Percentiles rank a stretch among this genome's conserved stretches.
Conservation (phyloP, 2,797 vertebrate species). For the Macropus fuliginosus region DNA sequence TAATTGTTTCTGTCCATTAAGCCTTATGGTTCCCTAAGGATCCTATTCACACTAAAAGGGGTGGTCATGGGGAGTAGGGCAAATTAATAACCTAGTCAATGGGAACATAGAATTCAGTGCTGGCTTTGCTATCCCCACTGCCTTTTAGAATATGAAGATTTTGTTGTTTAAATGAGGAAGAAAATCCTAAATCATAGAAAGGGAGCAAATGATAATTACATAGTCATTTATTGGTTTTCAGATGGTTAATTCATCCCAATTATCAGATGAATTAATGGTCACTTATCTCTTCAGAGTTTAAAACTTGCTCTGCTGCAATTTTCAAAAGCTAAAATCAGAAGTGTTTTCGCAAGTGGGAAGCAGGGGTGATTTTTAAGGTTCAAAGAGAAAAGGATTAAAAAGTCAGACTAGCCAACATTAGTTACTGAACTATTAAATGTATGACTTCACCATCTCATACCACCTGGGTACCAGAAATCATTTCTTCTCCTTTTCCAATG, state of each 20-base stretch:
- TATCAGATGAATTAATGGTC: constrained; percentile 66
- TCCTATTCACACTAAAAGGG: not conserved
- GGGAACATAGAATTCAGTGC: not conserved
- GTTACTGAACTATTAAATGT: constrained; percentile 51
- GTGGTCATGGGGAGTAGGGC: no score
- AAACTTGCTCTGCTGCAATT: constrained; percentile 39
- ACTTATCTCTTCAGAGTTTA: constrained; percentile 59
- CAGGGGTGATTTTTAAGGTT: constrained; percentile 36
- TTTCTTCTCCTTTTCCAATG: not conserved
- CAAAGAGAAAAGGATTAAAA: constrained; percentile 1
- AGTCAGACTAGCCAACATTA: constrained; percentile 42
- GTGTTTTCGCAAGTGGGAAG: constrained; percentile 55
- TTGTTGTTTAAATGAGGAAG: constrained; percentile 49
- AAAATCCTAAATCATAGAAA: constrained; percentile 60
- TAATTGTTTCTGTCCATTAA: not conserved
- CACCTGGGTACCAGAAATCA: not conserved
- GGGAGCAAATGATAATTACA: constrained; percentile 61
- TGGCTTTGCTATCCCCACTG: constrained; percentile 13
- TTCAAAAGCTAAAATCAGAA: constrained; percentile 65
- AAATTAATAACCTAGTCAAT: not conserved
- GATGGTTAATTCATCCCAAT: constrained; percentile 61
- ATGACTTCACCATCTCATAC: constrained; percentile 40
- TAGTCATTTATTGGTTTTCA: constrained; percentile 62
- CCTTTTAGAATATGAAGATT: constrained; percentile 38
- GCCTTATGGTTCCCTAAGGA: not conserved